Percentiles rank a stretch among this genome's conserved stretches.
These are phyloP conservation scores for Cisticola juncidis DNA, from an alignment of 2,113 vertebrate species.

Conservation along the genomic window DNA sequence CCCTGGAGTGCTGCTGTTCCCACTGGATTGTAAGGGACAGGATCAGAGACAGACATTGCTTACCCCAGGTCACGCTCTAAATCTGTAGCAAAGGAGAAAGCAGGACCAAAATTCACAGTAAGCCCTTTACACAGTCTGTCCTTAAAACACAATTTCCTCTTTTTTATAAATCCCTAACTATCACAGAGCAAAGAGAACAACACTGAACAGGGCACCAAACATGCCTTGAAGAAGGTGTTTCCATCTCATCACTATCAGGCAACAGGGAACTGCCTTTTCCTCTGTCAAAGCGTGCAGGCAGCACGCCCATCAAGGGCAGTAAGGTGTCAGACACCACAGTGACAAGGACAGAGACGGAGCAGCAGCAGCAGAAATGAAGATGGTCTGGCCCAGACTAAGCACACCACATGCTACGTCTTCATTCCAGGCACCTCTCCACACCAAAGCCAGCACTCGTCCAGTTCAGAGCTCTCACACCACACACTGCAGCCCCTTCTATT, in stretches of 20 bases:
- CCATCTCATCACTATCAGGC: neutral
- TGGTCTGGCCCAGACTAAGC: neutral
- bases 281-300: accelerated
- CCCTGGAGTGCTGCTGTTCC: neutral
- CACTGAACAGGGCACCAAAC: neutral
- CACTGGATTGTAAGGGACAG: neutral
- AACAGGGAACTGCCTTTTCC: neutral
- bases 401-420: neutral
- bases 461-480: neutral
- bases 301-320: neutral
- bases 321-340: neutral
- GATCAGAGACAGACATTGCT: neutral
- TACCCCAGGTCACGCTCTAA: neutral
- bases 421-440: accelerated
- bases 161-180: neutral
- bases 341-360: neutral
- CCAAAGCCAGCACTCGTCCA: neutral
- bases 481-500: neutral
- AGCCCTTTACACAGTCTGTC: neutral
- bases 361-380: neutral
- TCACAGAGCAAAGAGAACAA: neutral
- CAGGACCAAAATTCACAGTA: neutral
- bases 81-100: neutral
- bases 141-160: neutral
- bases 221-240: neutral